Evolutionary conservation across 37 sponge, comb jelly and placozoan species (phyloP).

Genomic region (Beroe ovata): DNA sequence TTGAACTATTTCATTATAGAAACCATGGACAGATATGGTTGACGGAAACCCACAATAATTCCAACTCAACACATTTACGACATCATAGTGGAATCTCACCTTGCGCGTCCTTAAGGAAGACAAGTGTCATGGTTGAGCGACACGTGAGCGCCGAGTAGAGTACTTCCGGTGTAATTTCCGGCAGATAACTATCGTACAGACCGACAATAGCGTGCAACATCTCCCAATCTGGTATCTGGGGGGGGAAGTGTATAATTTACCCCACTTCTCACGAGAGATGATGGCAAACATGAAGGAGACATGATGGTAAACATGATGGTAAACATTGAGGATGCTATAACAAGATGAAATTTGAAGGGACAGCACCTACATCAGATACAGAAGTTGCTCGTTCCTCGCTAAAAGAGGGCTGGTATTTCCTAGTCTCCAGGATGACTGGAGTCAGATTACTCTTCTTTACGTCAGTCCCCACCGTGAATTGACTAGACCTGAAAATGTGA

Average conservation of each 20-base stretch:
- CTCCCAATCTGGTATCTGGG: slow-evolving; percentile 63
- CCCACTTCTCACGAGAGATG: too few species aligned
- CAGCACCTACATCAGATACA: slow-evolving; percentile 8
- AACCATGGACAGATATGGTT: too few species aligned
- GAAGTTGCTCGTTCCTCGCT: slow-evolving; percentile 53
- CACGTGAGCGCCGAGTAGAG: slow-evolving; percentile 46
- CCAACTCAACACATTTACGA: too few species aligned
- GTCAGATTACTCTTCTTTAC: neutral
- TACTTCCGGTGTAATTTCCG: slow-evolving; percentile 60
- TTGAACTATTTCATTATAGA: too few species aligned
- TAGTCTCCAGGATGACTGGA: slow-evolving; percentile 42
- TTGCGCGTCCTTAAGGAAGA: slow-evolving; percentile 3
- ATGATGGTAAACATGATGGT: too few species aligned
- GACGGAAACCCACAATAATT: too few species aligned
- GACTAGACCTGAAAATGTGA: slow-evolving; percentile 60
- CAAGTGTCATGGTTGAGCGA: slow-evolving; percentile 8
- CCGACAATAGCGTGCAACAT: slow-evolving; percentile 49
- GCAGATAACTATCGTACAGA: slow-evolving; percentile 56
- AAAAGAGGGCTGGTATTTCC: slow-evolving; percentile 31
- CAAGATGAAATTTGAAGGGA: too few species aligned
- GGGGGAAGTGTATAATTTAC: neutral
- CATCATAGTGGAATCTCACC: too few species aligned
- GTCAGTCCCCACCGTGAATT: slow-evolving; percentile 48
- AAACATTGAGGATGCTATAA: too few species aligned
- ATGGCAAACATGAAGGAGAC: too few species aligned